Conservation (phyloP, 64 coral and sea anemone genomes). For the Montipora cactus region DNA sequence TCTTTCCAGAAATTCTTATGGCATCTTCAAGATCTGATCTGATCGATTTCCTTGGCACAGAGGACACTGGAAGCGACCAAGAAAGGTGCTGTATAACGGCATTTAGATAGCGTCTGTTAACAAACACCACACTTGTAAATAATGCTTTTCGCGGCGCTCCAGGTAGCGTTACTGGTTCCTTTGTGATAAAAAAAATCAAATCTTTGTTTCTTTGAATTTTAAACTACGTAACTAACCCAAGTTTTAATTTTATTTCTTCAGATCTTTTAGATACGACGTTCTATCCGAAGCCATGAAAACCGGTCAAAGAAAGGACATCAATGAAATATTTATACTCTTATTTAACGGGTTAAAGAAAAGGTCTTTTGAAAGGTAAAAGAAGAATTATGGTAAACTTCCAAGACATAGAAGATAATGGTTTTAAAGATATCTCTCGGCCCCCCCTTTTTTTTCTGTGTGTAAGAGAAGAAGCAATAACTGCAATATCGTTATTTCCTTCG, state of each 20-base stretch:
- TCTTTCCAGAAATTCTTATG: slow-evolving; percentile 67
- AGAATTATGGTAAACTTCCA: too few species aligned
- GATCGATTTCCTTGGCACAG: slow-evolving; percentile 59
- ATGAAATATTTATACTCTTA: slow-evolving; percentile 37
- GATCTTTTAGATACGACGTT: slow-evolving; percentile 46
- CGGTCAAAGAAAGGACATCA: slow-evolving; percentile 46
- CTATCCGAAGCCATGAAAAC: slow-evolving; percentile 58
- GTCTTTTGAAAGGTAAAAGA: slow-evolving; percentile 39
- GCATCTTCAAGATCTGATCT: slow-evolving; percentile 69
- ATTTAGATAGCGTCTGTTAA: neutral
- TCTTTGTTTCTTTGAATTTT: too few species aligned
- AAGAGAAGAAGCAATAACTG: too few species aligned
- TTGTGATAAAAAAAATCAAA: too few species aligned
- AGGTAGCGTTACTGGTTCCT: too few species aligned
- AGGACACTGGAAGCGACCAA: slow-evolving; percentile 63
- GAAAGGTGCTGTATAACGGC: slow-evolving; percentile 23
- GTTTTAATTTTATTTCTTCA: neutral
- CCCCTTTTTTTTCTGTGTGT: too few species aligned
- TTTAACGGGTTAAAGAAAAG: slow-evolving; percentile 63
- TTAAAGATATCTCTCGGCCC: neutral
- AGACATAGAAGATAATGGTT: too few species aligned
- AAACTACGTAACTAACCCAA: too few species aligned
- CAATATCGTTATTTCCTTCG: too few species aligned
- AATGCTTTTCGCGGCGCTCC: too few species aligned
- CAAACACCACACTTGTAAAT: neutral